Base-by-base conservation (phyloP, 2,797 vertebrate genomes). In the Prionace glauca region DNA sequence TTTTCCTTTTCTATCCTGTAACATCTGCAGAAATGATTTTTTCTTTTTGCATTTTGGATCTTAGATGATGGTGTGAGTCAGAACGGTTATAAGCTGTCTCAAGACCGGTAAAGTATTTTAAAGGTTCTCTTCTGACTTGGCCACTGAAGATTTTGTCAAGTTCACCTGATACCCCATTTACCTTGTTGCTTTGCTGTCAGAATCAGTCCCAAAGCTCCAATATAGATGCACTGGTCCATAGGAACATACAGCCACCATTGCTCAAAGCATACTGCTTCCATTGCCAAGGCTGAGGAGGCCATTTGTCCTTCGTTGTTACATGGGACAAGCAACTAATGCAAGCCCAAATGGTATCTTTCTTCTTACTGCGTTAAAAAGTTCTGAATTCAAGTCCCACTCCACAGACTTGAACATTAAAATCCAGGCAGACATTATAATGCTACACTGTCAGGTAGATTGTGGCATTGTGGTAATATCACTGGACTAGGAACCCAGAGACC, bases 1-100 rank as follows among this genome's bases (percentile, higher is more conserved):
- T 41, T 12, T 36, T 41, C 67, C 3, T 9, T 41, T 94, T 45
- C 69, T 20, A 71, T 12, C 67, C 67, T 16, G 20, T 29, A 45
- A 72, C 92, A 94, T 94, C 67, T 71, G 92, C 92, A 94, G 24
- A 94, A 94, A 26, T 71, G 9, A 71, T 16, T 36, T 94, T 94
- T 72, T 72, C 20, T 50, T 94, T 65, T 94, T 94, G 36, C 3
- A 29, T 94, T 26, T 72, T 29, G 7, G 65, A 45, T 71, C 18
- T 20, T 10, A 0, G 12, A 18, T 67, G 32, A 92, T 92, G 50
- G 24, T 90, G 87, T 60, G 45, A 50, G 20, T 87, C 56, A 18
- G 56, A 32, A 12, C 5, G 87, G 32, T 72, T 71, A 71, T 10
- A 94, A 94, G 36, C 2, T 22, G 8, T 71, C 9, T 41, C 36